Percentiles rank a stretch among this genome's conserved stretches.
phyloP scores from a whole-genome alignment of 2,797 vertebrate species.

The Mustela erminea region DNA sequence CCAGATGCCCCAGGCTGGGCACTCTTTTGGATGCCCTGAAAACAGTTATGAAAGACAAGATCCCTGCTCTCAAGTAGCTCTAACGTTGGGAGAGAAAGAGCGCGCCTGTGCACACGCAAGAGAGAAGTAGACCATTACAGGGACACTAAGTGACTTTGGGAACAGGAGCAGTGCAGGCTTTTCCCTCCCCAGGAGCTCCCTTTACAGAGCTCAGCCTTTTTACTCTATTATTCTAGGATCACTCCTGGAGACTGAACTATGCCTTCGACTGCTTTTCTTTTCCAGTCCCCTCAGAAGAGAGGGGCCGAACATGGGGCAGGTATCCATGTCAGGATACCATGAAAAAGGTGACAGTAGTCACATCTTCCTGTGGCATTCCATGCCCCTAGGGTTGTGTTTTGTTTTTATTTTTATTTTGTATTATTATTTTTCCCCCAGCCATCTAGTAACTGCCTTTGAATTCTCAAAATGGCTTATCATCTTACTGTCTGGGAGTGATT shows the following conservation, averaged over 20 bases:
- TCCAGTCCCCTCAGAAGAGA: neutral
- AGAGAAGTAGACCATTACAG: neutral
- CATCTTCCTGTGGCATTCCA: slow-evolving; percentile 10
- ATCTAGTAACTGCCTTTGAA: neutral
- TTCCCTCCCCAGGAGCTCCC: neutral
- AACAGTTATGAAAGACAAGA: neutral
- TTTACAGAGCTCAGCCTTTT: neutral
- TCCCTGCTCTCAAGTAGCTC: neutral
- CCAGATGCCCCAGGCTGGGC: neutral
- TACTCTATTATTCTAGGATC: neutral
- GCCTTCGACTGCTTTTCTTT: neutral
- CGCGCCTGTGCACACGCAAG: fast-evolving
- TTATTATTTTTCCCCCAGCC: slow-evolving; percentile 7
- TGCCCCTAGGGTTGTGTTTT: slow-evolving; percentile 5
- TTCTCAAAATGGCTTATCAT: slow-evolving; percentile 55
- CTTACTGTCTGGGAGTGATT: neutral
- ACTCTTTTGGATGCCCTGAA: slow-evolving; percentile 6
- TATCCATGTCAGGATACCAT: neutral
- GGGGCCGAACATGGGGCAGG: neutral
- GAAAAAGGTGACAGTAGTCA: slow-evolving; percentile 2
- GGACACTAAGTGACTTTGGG: neutral
- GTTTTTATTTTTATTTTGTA: no score
- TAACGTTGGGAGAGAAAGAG: neutral
- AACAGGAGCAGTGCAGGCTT: neutral
- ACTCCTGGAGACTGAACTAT: neutral